Evolutionary conservation across 2,888 invertebrate species (phyloP).

Genomic region (Andrena marginata): DNA sequence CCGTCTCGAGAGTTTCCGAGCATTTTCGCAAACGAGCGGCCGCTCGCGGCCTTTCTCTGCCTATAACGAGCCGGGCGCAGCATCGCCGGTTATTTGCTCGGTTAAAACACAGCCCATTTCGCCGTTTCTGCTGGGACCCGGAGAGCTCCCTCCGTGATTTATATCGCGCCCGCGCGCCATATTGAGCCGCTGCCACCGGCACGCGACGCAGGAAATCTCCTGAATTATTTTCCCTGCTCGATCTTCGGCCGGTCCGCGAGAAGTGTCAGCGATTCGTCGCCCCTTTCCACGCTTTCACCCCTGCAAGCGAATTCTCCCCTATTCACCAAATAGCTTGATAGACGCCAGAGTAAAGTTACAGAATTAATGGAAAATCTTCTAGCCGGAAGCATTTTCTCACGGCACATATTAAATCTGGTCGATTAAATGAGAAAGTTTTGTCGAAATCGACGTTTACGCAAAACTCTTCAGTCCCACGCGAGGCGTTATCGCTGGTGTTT

Average conservation of each 20-base stretch:
- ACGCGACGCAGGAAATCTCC: slow-evolving; percentile 54
- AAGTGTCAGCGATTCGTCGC: slow-evolving; percentile 5
- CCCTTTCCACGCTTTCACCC: background rate
- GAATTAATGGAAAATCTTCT: background rate
- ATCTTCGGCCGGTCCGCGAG: background rate
- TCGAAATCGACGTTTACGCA: background rate
- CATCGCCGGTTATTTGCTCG: slow-evolving; percentile 58
- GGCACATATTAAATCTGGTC: background rate
- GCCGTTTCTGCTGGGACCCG: slow-evolving; percentile 18
- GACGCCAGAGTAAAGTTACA: background rate
- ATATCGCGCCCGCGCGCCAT: slow-evolving; percentile 57
- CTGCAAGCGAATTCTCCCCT: background rate
- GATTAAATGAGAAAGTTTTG: background rate
- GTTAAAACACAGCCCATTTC: slow-evolving; percentile 54
- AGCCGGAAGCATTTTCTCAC: background rate
- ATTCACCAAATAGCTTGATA: background rate
- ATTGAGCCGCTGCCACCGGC: slow-evolving; percentile 53
- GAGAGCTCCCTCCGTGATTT: slow-evolving; percentile 64
- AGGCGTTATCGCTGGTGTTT: background rate
- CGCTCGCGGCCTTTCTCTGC: slow-evolving; percentile 35
- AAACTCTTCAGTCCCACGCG: background rate
- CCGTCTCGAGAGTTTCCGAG: slow-evolving; percentile 56
- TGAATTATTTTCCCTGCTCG: slow-evolving; percentile 41
- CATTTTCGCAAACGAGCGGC: slow-evolving; percentile 59
- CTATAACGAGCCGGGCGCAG: slow-evolving; percentile 46